Evolutionary conservation across 2,113 vertebrate species (phyloP), one percentile per base, ranked within the genome.

Genomic region (Brienomyrus longianalis): DNA sequence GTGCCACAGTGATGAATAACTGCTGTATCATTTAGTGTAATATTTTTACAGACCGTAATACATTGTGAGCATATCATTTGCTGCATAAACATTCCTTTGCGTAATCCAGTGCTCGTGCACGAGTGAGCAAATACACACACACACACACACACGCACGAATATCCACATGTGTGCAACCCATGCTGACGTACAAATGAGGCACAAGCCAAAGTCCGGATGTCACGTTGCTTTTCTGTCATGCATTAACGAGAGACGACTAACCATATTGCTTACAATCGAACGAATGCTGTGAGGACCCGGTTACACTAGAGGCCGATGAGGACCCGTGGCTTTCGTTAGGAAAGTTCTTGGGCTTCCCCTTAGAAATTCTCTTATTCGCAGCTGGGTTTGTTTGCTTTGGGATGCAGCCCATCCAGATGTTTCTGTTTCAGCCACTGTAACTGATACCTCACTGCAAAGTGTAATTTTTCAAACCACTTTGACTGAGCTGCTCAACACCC

Each of bases 361-460:
- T 88, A 90, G 89, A 83, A 92, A 91, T 92, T 92, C 93, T 93
- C 91, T 89, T 51, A 50, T 89, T 92, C 92, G 92, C 93, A 92
- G 93, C 93, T 86, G 90, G 93, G 91, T 93, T 93, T 95, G 94
- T 96, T 92, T 95, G 93, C 91, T 93, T 95, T 94, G 95, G 95
- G 96, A 93, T 80, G 88, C 83, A 91, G 91, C 95, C 94, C 93
- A 92, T 93, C 95, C 96, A 96, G 95, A 96, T 96, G 95, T 96
- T 96, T 95, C 95, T 95, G 91, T 95, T 95, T 95, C 92, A 95
- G 95, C 93, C 94, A 93, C 94, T 95, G 95, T 94, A 95, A 95
- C 94, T 90, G 95, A 96, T 95, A 95, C 94, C 93, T 93, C 93
- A 88, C 90, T 92, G 95, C 92, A 88, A 92, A 92, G 95, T 94